Evolutionary conservation across 2,113 vertebrate species (phyloP).

Genomic region (Gorilla gorilla): DNA sequence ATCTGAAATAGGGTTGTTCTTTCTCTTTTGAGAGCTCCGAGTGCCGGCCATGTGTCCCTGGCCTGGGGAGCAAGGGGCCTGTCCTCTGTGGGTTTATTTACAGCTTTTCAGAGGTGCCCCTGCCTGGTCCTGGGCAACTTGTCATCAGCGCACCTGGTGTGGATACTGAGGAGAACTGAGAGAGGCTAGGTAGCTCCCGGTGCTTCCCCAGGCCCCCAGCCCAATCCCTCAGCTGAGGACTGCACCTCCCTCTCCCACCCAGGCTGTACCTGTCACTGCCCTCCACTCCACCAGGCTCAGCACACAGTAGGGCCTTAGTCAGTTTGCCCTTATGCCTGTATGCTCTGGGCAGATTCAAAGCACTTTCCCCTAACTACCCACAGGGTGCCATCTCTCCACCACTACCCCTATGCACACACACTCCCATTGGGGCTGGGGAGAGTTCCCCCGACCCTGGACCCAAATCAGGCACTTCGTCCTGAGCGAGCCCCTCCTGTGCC

Average conservation of each 20-base stretch:
- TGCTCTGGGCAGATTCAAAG: too few relatives aligned
- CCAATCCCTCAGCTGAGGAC: neutral
- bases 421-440: neutral
- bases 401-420: neutral
- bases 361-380: neutral
- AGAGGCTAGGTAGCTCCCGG: too few relatives aligned
- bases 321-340: neutral
- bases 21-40: neutral
- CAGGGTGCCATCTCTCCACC: fast-evolving
- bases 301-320: neutral
- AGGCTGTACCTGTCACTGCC: neutral
- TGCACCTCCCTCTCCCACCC: neutral
- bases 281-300: too few relatives aligned
- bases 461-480: neutral
- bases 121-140: neutral
- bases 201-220: neutral
- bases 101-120: neutral
- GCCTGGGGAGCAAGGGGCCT: too few relatives aligned
- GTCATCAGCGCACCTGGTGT: neutral
- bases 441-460: neutral
- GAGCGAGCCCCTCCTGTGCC: neutral
- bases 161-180: neutral
- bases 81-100: neutral
- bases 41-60: neutral
- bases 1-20: neutral